Conservation (phyloP, 2,113 vertebrate species). For the Microtus pennsylvanicus region DNA sequence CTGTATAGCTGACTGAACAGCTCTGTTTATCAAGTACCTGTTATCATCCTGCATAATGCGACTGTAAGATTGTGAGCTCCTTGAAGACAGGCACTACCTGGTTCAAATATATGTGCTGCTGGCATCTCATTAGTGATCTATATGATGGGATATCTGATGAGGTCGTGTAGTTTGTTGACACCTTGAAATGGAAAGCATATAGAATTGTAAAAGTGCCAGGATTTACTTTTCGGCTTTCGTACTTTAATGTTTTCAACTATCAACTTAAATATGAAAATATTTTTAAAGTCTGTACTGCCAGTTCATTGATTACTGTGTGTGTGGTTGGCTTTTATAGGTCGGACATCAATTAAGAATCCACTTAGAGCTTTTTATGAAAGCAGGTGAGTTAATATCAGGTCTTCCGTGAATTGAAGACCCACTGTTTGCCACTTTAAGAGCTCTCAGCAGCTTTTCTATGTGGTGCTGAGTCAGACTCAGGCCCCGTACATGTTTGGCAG, state of each 20-base stretch:
- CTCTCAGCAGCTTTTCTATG: not conserved
- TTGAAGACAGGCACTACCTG: slow-evolving; percentile 21
- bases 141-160: not conserved
- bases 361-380: slow-evolving; percentile 66
- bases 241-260: slow-evolving; percentile 43
- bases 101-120: not conserved
- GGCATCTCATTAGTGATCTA: not conserved
- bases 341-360: slow-evolving; percentile 73
- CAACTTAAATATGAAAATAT: slow-evolving; percentile 57
- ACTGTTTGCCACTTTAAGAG: not conserved
- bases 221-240: not conserved
- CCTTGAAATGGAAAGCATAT: slow-evolving; percentile 5
- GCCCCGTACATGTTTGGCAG: no score
- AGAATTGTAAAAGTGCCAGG: slow-evolving; percentile 30
- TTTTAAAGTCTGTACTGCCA: not conserved
- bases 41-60: no score
- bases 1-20: not conserved
- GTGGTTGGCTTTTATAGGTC: slow-evolving; percentile 74
- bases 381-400: slow-evolving; percentile 81
- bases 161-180: not conserved
- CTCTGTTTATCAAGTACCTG: not conserved
- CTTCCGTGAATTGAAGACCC: not conserved
- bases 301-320: not conserved
- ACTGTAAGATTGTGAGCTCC: slow-evolving; percentile 51
- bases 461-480: not conserved